These are phyloP conservation scores for Scaptomyza graminum DNA, from an alignment of 1,140 invertebrate genomes.

Conservation along the genomic window DNA sequence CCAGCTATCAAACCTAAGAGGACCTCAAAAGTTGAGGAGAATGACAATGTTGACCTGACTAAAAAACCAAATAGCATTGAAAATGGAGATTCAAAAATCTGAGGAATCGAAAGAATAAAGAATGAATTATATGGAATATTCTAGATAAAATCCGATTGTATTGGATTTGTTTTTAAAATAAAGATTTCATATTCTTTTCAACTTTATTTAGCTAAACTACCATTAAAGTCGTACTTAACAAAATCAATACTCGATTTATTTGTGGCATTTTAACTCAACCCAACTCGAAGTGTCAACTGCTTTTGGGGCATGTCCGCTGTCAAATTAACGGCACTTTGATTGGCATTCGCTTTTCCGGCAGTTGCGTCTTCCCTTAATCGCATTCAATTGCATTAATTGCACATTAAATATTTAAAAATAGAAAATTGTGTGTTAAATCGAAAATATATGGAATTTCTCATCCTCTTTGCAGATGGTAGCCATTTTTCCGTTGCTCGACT, in stretches of 20 bases:
- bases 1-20: neutral
- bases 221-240: neutral
- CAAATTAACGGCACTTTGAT: conserved; percentile 43
- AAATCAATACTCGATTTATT: neutral
- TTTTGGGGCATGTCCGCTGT: conserved; percentile 38
- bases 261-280: neutral
- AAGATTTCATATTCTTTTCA: neutral
- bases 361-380: neutral
- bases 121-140: neutral
- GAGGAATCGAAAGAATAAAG: neutral
- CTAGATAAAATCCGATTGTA: no score
- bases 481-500: conserved; percentile 93
- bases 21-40: neutral
- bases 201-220: no score
- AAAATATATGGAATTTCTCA: conserved; percentile 7
- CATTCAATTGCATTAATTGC: conserved; percentile 9
- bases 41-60: no score
- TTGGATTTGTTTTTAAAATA: neutral
- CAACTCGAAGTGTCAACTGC: conserved; percentile 31
- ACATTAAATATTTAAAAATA: conserved; percentile 2
- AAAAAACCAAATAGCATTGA: neutral
- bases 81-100: neutral
- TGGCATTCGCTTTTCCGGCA: neutral
- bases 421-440: neutral
- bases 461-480: conserved; percentile 91